These are phyloP conservation scores for Platypus cylindrus DNA, from an alignment of 2,888 invertebrate genomes.

Conservation along the genomic window DNA sequence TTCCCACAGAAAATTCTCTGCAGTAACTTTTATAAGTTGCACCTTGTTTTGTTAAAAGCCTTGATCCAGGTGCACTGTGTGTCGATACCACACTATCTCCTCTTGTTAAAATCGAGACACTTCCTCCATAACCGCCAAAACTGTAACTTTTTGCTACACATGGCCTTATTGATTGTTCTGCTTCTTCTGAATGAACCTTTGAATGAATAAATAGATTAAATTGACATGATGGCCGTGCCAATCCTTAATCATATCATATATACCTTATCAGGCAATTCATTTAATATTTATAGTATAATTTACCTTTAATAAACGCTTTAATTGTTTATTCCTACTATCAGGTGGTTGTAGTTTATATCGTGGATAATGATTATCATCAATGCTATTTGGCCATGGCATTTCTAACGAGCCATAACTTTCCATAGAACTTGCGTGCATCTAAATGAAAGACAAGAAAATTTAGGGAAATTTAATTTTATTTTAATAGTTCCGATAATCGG, in stretches of 20 bases:
- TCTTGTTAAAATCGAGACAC: slow-evolving; percentile 39
- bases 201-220: slow-evolving; percentile 3
- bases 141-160: slow-evolving; percentile 75
- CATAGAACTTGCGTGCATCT: slow-evolving; percentile 35
- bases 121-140: slow-evolving; percentile 68
- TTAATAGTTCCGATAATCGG: no score
- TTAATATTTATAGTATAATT: no score
- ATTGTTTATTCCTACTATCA: slow-evolving; percentile 36
- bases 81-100: slow-evolving; percentile 54
- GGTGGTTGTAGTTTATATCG: slow-evolving; percentile 36
- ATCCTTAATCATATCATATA: no score
- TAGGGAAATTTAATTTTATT: no score
- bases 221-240: background rate
- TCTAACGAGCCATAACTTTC: slow-evolving; percentile 39
- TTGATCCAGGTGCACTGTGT: slow-evolving; percentile 43
- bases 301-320: slow-evolving; percentile 40
- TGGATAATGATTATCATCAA: slow-evolving; percentile 40
- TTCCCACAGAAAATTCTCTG: no score
- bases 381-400: slow-evolving; percentile 42
- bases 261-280: no score
- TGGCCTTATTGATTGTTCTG: slow-evolving; percentile 34
- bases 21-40: no score
- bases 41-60: slow-evolving; percentile 71
- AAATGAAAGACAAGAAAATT: no score
- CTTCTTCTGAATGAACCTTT: slow-evolving; percentile 47